Evolutionary conservation across 1,140 invertebrate genomes (phyloP).

Genomic region (Bombus cullumanus): DNA sequence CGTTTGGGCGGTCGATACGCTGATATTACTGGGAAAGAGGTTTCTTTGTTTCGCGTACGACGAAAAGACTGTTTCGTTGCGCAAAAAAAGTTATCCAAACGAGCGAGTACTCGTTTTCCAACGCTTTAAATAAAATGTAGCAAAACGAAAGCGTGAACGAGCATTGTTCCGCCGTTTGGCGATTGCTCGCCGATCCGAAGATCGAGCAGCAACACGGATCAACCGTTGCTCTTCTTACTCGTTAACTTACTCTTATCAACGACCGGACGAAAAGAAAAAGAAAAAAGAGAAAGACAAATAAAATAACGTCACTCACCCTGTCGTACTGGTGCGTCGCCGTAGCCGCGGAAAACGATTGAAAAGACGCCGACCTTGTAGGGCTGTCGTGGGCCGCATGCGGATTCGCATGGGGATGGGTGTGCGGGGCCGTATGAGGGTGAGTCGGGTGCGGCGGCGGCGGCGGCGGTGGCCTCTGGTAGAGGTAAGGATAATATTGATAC

Average conservation of each 20-base stretch:
- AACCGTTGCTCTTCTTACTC: no score
- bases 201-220: no score
- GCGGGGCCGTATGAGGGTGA: constrained; percentile 79
- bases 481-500: constrained; percentile 86
- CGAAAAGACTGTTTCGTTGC: no score
- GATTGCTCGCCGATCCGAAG: no score
- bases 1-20: no score
- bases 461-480: constrained; percentile 84
- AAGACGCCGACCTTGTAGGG: constrained; percentile 80
- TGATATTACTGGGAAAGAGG: no score
- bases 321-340: constrained; percentile 83
- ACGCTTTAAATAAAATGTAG: no score
- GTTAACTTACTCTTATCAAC: not conserved
- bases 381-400: constrained; percentile 81
- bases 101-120: no score
- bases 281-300: not conserved
- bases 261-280: not conserved
- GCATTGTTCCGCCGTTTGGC: no score
- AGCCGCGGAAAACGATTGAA: constrained; percentile 80
- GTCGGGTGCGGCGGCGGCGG: constrained; percentile 79
- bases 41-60: no score
- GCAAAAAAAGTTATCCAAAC: no score
- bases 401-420: constrained; percentile 75
- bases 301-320: constrained; percentile 79
- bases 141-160: no score